Conservation (phyloP, 2,113 vertebrate species). For the Orthonyx spaldingii region DNA sequence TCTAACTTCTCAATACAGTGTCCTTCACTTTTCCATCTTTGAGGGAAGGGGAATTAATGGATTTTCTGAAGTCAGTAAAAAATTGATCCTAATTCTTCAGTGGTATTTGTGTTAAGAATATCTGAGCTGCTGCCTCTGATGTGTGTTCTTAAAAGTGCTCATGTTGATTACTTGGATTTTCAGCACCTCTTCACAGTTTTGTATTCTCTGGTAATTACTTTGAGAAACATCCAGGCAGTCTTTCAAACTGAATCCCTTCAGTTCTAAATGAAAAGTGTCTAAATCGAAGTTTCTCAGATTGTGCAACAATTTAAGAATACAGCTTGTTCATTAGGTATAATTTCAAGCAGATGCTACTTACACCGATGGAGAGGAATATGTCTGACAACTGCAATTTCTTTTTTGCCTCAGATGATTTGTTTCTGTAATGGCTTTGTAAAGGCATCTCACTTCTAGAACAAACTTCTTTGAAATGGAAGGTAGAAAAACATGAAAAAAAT, state of each 20-base stretch:
- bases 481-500: background rate
- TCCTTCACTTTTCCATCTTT: background rate
- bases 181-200: background rate
- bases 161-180: conserved; percentile 1
- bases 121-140: background rate
- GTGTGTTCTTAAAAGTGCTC: background rate
- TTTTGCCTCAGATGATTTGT: background rate
- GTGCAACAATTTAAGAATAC: background rate
- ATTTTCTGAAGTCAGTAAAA: background rate
- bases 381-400: background rate
- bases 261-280: background rate
- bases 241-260: background rate
- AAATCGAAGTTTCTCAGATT: background rate
- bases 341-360: background rate
- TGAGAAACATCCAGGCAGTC: background rate
- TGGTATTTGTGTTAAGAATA: background rate
- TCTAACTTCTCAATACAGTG: background rate
- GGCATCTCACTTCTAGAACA: background rate
- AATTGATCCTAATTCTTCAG: background rate
- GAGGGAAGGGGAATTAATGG: background rate
- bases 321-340: background rate
- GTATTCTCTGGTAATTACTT: conserved; percentile 17
- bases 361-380: background rate
- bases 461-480: background rate
- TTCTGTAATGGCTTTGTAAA: conserved; percentile 1